Base-by-base conservation (phyloP, 2,797 vertebrate species). In the Propithecus deckenii region DNA sequence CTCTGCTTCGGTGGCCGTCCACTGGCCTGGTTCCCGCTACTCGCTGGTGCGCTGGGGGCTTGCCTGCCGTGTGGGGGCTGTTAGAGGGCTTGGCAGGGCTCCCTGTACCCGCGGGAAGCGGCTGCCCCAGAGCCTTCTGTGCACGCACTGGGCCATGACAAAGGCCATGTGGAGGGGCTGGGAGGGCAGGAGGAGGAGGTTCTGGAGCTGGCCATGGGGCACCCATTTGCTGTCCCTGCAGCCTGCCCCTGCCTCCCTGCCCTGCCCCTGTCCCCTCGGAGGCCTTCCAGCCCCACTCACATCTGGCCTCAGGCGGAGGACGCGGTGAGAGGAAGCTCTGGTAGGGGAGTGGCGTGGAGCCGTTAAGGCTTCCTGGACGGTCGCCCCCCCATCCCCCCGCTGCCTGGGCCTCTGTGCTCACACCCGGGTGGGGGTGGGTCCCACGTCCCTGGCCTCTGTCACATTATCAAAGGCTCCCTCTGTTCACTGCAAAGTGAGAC, bases 271-370 rank as follows among this genome's bases (percentile, higher is more conserved):
- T 57, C 35, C 57, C n/a, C 69, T 35, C 61, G 0, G 15, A 55
- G 52, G 30, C 65, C 20, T 38, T 35, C 59, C 12, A 28, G 69
- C 43, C 6, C 63, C 50, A 43, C 43, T 91, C 18, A 12, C 25
- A 8, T 61, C n/a, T 41, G 55, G 67, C 61, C n/a, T 43, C 6
- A 1, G 25, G 52, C 57, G 65, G 86, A 94, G 89, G 46, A 65
- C 15, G 14, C 89, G 74, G 4, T 87, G 95, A 93, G 32, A 94
- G 78, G 71, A 67, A n/a, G 75, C 78, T 78, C 30, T 89, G 86
- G 74, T 20, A 78, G 23, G 87, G 10, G 5, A 55, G 52, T 32
- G 1, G 7, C 11, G 57, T 30, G 84, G 75, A 32, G 2, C 28
- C 2, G 50, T 84, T 72, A 52, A 86, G 86, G 25, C 50, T 63